Conservation (phyloP, 2,888 invertebrate genomes). For the Octonoba sinensis region DNA sequence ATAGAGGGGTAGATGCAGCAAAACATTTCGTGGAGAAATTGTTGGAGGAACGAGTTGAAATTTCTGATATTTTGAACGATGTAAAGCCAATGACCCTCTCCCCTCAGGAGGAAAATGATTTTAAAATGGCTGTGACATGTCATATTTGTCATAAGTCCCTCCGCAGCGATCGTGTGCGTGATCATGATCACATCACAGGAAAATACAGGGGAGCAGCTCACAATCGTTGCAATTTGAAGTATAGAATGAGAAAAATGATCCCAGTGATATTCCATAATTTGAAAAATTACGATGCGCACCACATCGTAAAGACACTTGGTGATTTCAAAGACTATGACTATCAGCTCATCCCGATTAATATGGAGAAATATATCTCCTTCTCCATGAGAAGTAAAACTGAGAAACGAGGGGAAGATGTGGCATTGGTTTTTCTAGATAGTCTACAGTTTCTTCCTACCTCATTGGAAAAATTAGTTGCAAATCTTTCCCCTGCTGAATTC, state of each 20-base stretch:
- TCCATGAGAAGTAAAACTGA: too few relatives aligned
- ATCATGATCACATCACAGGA: background rate
- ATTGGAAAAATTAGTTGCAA: background rate
- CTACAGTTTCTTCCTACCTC: background rate
- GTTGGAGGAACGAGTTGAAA: background rate
- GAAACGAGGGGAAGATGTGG: background rate
- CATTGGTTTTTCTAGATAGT: background rate
- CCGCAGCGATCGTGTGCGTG: background rate
- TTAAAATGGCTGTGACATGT: background rate
- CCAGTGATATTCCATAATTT: background rate
- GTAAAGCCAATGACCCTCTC: background rate
- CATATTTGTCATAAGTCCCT: background rate
- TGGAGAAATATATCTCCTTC: background rate
- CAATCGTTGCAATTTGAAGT: slow-evolving; percentile 26
- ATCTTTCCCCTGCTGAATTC: too few relatives aligned
- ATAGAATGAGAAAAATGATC: background rate
- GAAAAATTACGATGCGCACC: background rate
- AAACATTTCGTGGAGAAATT: background rate
- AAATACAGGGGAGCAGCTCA: background rate
- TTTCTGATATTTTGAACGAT: background rate
- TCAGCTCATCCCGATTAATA: background rate
- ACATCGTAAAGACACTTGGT: background rate
- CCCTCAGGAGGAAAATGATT: background rate
- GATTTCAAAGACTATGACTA: background rate
- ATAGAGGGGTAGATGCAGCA: slow-evolving; percentile 4